phyloP scores from a whole-genome alignment of 2,797 vertebrate genomes.

The Selene dorsalis region DNA sequence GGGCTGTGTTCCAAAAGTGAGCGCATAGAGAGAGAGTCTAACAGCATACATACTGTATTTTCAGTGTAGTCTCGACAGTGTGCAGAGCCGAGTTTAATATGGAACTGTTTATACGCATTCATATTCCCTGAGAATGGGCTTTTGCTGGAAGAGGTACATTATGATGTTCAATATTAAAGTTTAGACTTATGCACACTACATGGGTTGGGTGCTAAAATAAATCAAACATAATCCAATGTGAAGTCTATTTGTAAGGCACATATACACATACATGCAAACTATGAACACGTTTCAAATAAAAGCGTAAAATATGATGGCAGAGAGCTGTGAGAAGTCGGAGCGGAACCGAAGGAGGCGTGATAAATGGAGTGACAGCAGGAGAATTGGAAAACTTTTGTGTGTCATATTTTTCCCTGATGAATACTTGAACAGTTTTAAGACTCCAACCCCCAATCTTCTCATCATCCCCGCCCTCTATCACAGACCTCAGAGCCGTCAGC shows the following conservation, averaged over 20 bases:
- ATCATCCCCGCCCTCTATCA: constrained; percentile 15
- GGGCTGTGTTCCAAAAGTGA: constrained; percentile 75
- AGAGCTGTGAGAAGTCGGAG: background rate
- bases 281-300: background rate
- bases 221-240: background rate
- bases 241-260: constrained; percentile 5
- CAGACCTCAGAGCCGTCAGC: constrained; percentile 12
- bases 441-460: background rate
- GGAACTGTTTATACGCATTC: constrained; percentile 29
- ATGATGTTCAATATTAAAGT: constrained; percentile 9
- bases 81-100: constrained; percentile 34
- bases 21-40: constrained; percentile 66
- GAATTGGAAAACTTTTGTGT: background rate
- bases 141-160: constrained; percentile 1
- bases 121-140: constrained; percentile 10
- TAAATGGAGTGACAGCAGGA: constrained; percentile 2
- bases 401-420: background rate
- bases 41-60: constrained; percentile 50
- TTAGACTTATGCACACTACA: background rate
- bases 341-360: background rate
- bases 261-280: background rate
- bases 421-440: background rate
- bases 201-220: background rate
- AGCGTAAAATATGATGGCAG: constrained; percentile 5
- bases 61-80: constrained; percentile 38